phyloP scores from a whole-genome alignment of 2,113 vertebrate genomes.

The Anolis sagrei region DNA sequence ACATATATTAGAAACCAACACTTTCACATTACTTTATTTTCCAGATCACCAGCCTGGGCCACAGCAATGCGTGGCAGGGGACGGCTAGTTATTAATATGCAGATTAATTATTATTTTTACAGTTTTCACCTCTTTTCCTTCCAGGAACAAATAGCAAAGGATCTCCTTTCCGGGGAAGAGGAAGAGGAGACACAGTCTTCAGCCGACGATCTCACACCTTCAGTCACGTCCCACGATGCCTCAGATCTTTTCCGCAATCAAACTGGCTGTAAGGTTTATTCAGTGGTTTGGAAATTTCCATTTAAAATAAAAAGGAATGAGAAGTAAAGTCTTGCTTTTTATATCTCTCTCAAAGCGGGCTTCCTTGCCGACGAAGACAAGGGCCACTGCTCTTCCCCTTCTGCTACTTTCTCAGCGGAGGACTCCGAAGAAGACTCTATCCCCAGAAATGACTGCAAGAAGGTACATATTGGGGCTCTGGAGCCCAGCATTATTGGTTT shows the following conservation, averaged over 20 bases:
- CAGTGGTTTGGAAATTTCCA: not conserved
- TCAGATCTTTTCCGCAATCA: conserved; percentile 84
- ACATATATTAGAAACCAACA: too few relatives aligned
- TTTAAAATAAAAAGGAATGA: not conserved
- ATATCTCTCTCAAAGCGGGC: conserved; percentile 58
- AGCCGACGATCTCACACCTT: conserved; percentile 86
- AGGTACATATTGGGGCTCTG: too few relatives aligned
- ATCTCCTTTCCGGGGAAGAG: conserved; percentile 87
- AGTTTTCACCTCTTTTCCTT: conserved; percentile 55
- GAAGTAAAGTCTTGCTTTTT: not conserved
- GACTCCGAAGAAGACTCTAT: conserved; percentile 85
- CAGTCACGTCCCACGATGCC: conserved; percentile 85
- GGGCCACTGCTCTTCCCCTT: conserved; percentile 75
- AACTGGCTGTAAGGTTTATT: conserved; percentile 77
- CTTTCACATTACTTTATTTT: too few relatives aligned
- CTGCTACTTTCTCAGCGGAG: conserved; percentile 83
- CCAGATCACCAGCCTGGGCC: too few relatives aligned
- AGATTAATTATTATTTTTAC: too few relatives aligned
- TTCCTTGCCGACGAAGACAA: conserved; percentile 80
- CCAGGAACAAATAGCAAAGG: conserved; percentile 89
- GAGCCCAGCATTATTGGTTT: too few relatives aligned
- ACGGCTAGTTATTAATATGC: too few relatives aligned
- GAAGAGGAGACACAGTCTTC: conserved; percentile 86
- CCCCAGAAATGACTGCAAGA: conserved; percentile 89
- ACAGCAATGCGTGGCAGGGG: too few relatives aligned